Evolutionary conservation across 2,888 invertebrate species (phyloP), one percentile per base, ranked within the genome.

Genomic region (Chymomyza amoena): DNA sequence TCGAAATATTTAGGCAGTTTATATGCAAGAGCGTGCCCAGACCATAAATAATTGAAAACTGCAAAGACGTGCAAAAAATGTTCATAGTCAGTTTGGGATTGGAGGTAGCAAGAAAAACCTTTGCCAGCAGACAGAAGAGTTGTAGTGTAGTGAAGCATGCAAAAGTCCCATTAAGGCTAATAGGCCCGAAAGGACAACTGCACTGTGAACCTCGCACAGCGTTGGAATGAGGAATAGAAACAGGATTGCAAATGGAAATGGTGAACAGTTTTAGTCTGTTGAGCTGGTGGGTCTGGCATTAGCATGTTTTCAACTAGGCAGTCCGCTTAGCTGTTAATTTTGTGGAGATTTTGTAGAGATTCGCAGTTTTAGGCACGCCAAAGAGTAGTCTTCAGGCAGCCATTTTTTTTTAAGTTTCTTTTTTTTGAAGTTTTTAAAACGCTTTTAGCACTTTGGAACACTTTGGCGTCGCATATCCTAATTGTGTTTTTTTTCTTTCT

Each of bases 21-120:
- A 81, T 81, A 83, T 81, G 79, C 79, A 78, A 80, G 77, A 79
- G 77, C 80, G 84, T 86, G 81, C 80, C 84, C 86, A 86, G 86
- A 77, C 84, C 80, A 87, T 87, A 87, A 87, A 87, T 87, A 86
- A 87, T 87, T 87, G 84, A 87, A 85, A 87, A 83, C 86, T 85
- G 87, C 86, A 81, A 79, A 78, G 86, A 87, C 83, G 86, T 78
- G 81, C 79, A 80, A 79, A 80, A 83, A 81, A 77, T 83, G 73
- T 70, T 68, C 61, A 57, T 54, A 57, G 60, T 61, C 59, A 61
- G 57, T 6, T 32, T 0, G 7, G 7, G 32, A 32, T 16, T n/a
- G 51, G 15, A 51, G 16, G 51, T 16, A 51, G 51, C 9, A 18
- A 69, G 64, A 69, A 36, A 54, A 25, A 45, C 39, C 39, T 18